Percentiles rank a stretch among this genome's conserved stretches.
These are phyloP conservation scores for Peromyscus nudipes DNA, from an alignment of 2,797 vertebrate genomes.

Conservation along the genomic window DNA sequence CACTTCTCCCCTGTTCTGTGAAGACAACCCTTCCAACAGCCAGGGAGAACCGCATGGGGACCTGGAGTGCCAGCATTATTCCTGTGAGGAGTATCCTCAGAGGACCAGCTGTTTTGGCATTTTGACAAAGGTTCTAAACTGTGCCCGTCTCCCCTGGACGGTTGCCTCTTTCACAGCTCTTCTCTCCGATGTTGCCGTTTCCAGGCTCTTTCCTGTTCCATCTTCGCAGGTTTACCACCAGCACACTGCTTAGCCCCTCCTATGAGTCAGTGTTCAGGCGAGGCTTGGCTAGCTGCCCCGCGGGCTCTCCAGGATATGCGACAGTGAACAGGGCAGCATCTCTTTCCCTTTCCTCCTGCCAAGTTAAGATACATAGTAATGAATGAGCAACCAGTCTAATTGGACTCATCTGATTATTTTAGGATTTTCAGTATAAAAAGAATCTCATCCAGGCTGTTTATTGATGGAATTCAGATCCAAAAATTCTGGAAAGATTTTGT, in stretches of 20 bases:
- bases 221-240: not conserved
- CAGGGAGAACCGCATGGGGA: not conserved
- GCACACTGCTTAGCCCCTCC: not conserved
- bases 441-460: not conserved
- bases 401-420: not conserved
- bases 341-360: not conserved
- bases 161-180: not conserved
- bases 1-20: not conserved
- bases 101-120: not conserved
- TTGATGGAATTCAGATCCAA: not conserved
- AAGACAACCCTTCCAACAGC: not conserved
- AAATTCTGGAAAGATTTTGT: not conserved
- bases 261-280: not conserved
- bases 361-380: not conserved
- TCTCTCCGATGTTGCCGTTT: not conserved
- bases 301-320: not conserved
- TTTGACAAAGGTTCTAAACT: not conserved
- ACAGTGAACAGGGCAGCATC: not conserved
- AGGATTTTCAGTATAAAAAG: not conserved
- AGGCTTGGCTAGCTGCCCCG: not conserved
- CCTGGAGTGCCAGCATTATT: not conserved
- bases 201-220: not conserved
- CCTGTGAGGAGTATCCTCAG: not conserved
- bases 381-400: not conserved
- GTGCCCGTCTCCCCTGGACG: not conserved